Base-by-base conservation (phyloP, 2,797 vertebrate species). In the Apogon hyalosoma region DNA sequence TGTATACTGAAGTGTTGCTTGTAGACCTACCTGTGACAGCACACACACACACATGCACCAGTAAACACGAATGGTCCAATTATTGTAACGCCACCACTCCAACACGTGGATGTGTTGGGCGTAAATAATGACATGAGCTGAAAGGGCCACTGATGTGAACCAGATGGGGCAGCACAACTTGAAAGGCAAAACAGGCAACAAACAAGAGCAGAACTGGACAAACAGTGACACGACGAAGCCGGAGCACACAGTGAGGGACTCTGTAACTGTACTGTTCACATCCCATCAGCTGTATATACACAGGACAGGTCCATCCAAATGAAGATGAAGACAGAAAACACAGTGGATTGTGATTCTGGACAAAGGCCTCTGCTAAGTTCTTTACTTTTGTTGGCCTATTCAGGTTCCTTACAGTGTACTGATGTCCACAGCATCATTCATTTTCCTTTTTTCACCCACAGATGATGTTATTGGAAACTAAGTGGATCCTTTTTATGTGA, bases 101-200 rank as follows among this genome's bases (percentile, higher is more conserved):
- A 84, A 71, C 88, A 83, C 78, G 77, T 84, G 79, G 80, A 59
- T 52, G 70, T 33, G 54, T 47, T 28, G 75, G 82, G 77, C 67
- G 75, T 84, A 88, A 89, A 84, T 81, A 86, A 85, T 85, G 77
- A 87, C 84, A 85, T 1, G 73, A 64, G 69, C 75, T 62, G 75
- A 61, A 86, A 74, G 73, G 70, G 60, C 58, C 38, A 9, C 84
- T 92, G 89, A 93, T 92, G 73, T 2, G 71, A 93, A 89, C 85
- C 93, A 94, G 91, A 93, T 92, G 91, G 91, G 73, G 36, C 60
- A 3, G 42, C 45, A 18, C 1, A 31, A 73, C 66, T 76, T 71
- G 53, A 85, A 81, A 82, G 73, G 76, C 62, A 38, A 47, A 72
- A 36, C 7, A 73, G 51, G 43, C 28, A 57, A 79, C 48, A 73